Percentiles rank a stretch among this genome's conserved stretches.
These are phyloP conservation scores for Graptemys geographica DNA, from an alignment of 2,797 vertebrate genomes.

Conservation along the genomic window DNA sequence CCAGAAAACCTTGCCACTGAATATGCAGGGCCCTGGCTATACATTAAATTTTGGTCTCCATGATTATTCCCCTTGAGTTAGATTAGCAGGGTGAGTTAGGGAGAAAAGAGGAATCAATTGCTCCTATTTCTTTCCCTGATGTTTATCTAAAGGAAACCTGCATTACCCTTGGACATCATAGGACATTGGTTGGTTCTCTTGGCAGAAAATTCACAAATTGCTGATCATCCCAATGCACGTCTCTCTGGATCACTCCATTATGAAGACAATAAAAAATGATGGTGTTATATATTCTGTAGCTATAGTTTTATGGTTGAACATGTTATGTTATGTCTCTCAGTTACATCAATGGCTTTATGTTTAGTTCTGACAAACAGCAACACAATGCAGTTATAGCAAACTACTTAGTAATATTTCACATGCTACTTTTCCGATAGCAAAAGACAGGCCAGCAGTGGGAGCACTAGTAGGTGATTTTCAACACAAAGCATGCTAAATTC, in stretches of 20 bases:
- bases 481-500: conserved; percentile 24
- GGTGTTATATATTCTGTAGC: conserved; percentile 69
- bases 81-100: conserved; percentile 5
- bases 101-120: conserved; percentile 11
- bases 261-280: conserved; percentile 69
- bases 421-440: conserved; percentile 49
- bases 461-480: conserved; percentile 29
- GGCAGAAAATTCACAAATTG: conserved; percentile 42
- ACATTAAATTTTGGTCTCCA: neutral
- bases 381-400: conserved; percentile 53
- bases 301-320: conserved; percentile 74
- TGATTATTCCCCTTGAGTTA: conserved; percentile 21
- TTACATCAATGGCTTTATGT: conserved; percentile 59
- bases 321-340: conserved; percentile 69
- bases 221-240: conserved; percentile 37
- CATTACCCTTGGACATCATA: conserved; percentile 40
- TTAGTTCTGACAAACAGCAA: conserved; percentile 71
- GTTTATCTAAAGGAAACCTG: conserved; percentile 25
- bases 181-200: conserved; percentile 21
- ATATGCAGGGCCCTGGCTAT: neutral
- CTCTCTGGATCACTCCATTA: conserved; percentile 59
- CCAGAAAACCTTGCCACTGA: neutral
- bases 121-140: conserved; percentile 30
- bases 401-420: conserved; percentile 60
- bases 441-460: conserved; percentile 45